Evolutionary conservation across 2,797 vertebrate genomes (phyloP), one percentile per base, ranked within the genome.

Genomic region (Fistularia commersonii): DNA sequence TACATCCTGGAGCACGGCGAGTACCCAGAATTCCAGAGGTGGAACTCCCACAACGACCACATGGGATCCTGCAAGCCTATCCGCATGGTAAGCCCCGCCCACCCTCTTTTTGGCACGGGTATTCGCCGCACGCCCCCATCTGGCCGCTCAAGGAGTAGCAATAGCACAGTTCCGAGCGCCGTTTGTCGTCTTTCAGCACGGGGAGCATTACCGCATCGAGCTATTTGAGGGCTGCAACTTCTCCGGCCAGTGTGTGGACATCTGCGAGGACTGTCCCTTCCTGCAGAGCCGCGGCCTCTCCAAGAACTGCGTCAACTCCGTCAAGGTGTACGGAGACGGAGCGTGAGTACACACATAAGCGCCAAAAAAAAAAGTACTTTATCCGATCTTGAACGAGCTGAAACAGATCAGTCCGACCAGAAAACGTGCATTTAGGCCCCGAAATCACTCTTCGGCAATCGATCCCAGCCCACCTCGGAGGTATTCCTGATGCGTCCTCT

Each of bases 1-100:
- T 97, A 93, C 46, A 80, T 95, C 69, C 88, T 98, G 86, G 95
- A 98, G 71, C 93, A 83, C 0, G 94, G 94, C 0, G 92, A 96
- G 73, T 95, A 96, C 63, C 94, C 95, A 0, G 87, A 94, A 33
- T 96, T 94, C 85, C 91, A 91, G 77, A 90, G 86, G 64, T 98
- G 95, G 95, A 97, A 95, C 0, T 83, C 91, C 32, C 92, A 88
- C 82, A 93, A 92, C 0, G 95, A 97, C 80, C 95, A 93, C 88
- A 92, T 95, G 93, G 94, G 93, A 54, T 95, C 94, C 83, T 94
- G 92, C 73, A 87, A 66, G 59, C 93, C 94, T 8, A 50, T 95
- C 2, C 89, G 90, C 39, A 95, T 95, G 93, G 93, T 95, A 84
- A 23, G 23, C 23, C 23, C 23, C 23, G 23, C 23, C 23, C 23